Base-by-base conservation (phyloP, 1,140 invertebrate species). In the Dendrolimus punctatus region DNA sequence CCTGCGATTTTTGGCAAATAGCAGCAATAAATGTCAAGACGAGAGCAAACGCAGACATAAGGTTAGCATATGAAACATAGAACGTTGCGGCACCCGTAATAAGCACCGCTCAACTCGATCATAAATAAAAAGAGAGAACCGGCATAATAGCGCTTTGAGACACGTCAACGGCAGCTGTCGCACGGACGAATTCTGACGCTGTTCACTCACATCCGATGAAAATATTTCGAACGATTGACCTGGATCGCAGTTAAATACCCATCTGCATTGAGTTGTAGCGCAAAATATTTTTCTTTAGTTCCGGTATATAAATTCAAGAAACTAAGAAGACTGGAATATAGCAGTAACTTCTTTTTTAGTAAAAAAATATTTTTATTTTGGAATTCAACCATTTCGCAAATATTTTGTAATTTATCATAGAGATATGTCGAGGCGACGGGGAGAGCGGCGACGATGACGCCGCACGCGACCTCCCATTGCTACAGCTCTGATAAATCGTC, bases 131-230 rank as follows among this genome's bases (percentile, higher is more conserved):
- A 66, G 67, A 64, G 57, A 75, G 60, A 23, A 23, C 57, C 60
- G 60, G 61, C 67, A 67, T 67, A 70, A 74, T 64, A 71, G 70
- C 61, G 65, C 65, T 66, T 68, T 58, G 64, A 67, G 62, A 64
- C 61, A 68, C 75, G 76, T 78, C 77, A 80, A 60, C 57, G 61
- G 58, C 80, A 83, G 71, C 76, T 78, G 78, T 66, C 70, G 74
- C 68, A 43, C 55, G 50, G 58, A 48, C 63, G 59, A 68, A 67
- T 68, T 71, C 66, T 64, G 65, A 69, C 57, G 62, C 55, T 55
- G 70, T 64, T 62, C 58, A 45, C 51, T 61, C 58, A 49, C 52
- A 55, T 57, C 55, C 66, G 56, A 75, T 74, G 74, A 73, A 67
- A 73, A 76, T 66, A 69, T 67, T 61, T 61, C 49, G 40, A 55